Evolutionary conservation across 2,888 invertebrate species (phyloP).

Genomic region (Druceiella hillmani): DNA sequence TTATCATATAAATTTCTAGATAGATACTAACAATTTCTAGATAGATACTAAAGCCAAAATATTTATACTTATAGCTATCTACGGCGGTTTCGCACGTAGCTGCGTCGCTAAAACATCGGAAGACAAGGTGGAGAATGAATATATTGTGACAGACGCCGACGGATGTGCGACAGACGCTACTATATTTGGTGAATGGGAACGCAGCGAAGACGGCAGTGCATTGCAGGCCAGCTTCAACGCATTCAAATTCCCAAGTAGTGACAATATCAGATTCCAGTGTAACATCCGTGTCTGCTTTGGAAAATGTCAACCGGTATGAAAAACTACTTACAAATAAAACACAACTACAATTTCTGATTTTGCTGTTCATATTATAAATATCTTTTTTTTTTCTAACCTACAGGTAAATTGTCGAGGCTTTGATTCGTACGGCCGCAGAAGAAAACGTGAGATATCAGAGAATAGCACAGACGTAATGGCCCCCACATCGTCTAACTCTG

Average conservation of each 20-base stretch:
- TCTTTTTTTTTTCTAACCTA: slow-evolving; percentile 18
- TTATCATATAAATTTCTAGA: no score
- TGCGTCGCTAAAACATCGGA: slow-evolving; percentile 92
- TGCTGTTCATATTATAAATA: no score
- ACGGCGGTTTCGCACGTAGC: slow-evolving; percentile 89
- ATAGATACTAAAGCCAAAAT: slow-evolving; percentile 2
- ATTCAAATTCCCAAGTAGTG: slow-evolving; percentile 92
- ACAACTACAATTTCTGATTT: no score
- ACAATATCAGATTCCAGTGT: slow-evolving; percentile 92
- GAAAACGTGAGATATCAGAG: slow-evolving; percentile 55
- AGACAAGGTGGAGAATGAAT: slow-evolving; percentile 82
- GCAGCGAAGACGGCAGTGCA: slow-evolving; percentile 79
- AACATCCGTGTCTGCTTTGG: slow-evolving; percentile 94
- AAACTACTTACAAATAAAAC: no score
- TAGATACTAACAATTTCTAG: slow-evolving; percentile 3
- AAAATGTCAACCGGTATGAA: slow-evolving; percentile 85
- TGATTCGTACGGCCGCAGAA: slow-evolving; percentile 83
- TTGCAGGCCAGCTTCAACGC: slow-evolving; percentile 87
- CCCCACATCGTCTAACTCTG: slow-evolving; percentile 51
- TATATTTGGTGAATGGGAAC: slow-evolving; percentile 92
- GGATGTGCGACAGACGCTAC: slow-evolving; percentile 90
- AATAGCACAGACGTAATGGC: slow-evolving; percentile 49
- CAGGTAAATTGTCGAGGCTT: slow-evolving; percentile 88
- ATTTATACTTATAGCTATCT: slow-evolving; percentile 59
- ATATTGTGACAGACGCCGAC: slow-evolving; percentile 88